phyloP scores from a whole-genome alignment of 2,888 invertebrate genomes.

The Pasiphila rectangulata region DNA sequence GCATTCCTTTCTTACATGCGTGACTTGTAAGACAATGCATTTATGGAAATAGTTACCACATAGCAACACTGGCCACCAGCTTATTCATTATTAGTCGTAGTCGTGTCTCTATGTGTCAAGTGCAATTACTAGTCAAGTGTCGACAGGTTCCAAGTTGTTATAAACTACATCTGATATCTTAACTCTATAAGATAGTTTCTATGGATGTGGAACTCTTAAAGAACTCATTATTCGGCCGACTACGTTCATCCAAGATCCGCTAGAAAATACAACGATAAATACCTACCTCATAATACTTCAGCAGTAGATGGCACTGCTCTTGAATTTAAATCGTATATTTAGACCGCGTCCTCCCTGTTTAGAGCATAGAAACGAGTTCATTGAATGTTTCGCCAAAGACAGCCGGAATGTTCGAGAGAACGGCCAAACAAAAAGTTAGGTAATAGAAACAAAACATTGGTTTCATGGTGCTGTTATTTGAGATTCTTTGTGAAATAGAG shows the following conservation, averaged over 20 bases:
- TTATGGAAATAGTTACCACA: too few relatives aligned
- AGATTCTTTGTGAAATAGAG: conserved; percentile 33
- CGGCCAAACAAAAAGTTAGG: conserved; percentile 58
- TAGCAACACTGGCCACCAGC: too few relatives aligned
- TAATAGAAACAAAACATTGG: conserved; percentile 64
- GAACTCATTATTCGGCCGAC: conserved; percentile 29
- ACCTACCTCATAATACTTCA: conserved; percentile 59
- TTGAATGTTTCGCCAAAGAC: conserved; percentile 68
- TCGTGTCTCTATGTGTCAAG: too few relatives aligned
- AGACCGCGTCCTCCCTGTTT: conserved; percentile 66
- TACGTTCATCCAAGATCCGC: conserved; percentile 47
- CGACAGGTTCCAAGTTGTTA: too few relatives aligned
- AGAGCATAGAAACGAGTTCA: conserved; percentile 74
- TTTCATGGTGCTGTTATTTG: conserved; percentile 43
- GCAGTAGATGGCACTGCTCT: conserved; percentile 62
- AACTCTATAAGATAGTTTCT: too few relatives aligned
- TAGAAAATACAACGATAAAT: conserved; percentile 63
- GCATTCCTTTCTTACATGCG: too few relatives aligned
- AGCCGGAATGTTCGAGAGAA: conserved; percentile 66
- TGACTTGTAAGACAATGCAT: too few relatives aligned
- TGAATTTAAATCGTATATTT: conserved; percentile 77
- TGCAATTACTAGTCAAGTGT: too few relatives aligned
- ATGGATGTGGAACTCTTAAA: conserved; percentile 31
- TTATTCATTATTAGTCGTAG: too few relatives aligned
- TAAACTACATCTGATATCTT: too few relatives aligned